Base-by-base conservation (phyloP, 1,140 invertebrate genomes). In the Apolygus lucorum region DNA sequence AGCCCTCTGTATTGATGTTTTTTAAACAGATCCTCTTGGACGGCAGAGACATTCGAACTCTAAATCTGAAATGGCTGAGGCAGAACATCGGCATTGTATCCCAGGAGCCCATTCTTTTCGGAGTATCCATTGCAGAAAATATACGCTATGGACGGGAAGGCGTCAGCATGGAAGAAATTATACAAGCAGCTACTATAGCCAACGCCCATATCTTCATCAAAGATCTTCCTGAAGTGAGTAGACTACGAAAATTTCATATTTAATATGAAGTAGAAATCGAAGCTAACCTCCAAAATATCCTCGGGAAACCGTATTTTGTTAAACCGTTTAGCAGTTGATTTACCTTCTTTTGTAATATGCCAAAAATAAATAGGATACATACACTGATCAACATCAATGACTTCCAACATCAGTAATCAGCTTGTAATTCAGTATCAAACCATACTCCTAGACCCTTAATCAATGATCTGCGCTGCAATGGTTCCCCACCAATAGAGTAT, bases 201-300 rank as follows among this genome's bases (percentile, higher is more conserved):
- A 92, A 93, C 78, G 90, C 89, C 1, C 89, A 93, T 72, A 80
- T 87, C 64, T 94, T 93, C 73, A 92, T 94, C 42, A 84, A 82
- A 73, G 83, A 83, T 65, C 77, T 93, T 26, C 90, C 91, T 13
- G 79, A 86, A 72, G 89, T 90, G 73, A 80, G 78, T 17, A 49
- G 8, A 11, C n/a, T n/a, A n/a, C n/a, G n/a, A n/a, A n/a, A n/a
- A n/a, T n/a, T n/a, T n/a, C n/a, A n/a, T n/a, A n/a, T n/a, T n/a
- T n/a, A n/a, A n/a, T 54, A 66, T 42, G 11, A 26, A 24, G 11
- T 2, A 52, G n/a, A n/a, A 52, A 52, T 21, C n/a, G n/a, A 52
- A 52, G 1, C 42, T 1, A 52, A 17, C 1, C 24, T 21, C 8
- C n/a, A n/a, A n/a, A n/a, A n/a, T n/a, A n/a, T n/a, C n/a, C n/a